Conservation (phyloP, 2,113 vertebrate genomes). For the Lagopus leucura region DNA sequence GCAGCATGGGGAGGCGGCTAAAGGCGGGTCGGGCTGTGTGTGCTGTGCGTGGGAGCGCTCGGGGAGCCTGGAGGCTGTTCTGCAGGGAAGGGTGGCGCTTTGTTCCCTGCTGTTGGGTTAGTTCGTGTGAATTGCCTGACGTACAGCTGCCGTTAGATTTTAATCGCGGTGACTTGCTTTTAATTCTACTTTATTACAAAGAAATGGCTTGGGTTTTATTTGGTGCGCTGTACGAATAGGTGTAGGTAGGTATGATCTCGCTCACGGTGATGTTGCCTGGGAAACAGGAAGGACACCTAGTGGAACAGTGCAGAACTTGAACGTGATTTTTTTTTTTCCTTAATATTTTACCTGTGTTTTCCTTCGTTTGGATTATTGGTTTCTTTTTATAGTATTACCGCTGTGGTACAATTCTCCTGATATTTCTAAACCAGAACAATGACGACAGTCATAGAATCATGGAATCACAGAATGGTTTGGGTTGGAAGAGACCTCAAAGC, state of each 20-base stretch:
- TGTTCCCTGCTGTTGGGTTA: rapidly evolving
- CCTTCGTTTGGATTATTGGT: not conserved
- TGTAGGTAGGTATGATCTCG: not conserved
- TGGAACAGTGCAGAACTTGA: not conserved
- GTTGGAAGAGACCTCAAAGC: too few relatives aligned
- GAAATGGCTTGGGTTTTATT: not conserved
- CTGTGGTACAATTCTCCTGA: not conserved
- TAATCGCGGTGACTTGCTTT: not conserved
- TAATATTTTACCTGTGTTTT: not conserved
- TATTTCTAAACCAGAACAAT: not conserved
- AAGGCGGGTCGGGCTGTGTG: rapidly evolving
- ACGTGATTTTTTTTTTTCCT: not conserved
- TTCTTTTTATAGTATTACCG: not conserved
- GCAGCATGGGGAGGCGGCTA: too few relatives aligned
- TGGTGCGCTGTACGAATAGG: not conserved
- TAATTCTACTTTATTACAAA: not conserved
- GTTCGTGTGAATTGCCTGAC: rapidly evolving
- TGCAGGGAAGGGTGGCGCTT: rapidly evolving
- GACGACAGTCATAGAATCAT: too few relatives aligned
- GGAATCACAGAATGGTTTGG: too few relatives aligned
- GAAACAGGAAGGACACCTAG: not conserved
- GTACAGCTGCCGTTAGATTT: not conserved
- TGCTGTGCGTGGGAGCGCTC: too few relatives aligned
- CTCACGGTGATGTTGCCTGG: not conserved
- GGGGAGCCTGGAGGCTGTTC: too few relatives aligned